Evolutionary conservation across 1,140 invertebrate species (phyloP).

Genomic region (Heliconius hewitsoni): DNA sequence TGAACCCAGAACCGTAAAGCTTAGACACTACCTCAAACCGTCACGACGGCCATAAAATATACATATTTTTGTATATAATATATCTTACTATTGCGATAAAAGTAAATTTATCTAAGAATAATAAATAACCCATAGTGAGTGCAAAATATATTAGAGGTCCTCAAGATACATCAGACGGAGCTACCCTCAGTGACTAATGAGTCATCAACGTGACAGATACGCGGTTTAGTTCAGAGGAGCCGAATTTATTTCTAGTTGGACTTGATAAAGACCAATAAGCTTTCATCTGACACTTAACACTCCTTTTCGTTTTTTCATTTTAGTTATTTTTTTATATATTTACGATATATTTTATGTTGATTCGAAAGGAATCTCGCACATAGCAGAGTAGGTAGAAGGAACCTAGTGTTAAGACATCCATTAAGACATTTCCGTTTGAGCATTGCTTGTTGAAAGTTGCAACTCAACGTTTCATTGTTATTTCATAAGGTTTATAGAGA

Average conservation of each 20-base stretch:
- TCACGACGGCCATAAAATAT: too few species aligned
- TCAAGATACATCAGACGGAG: not conserved
- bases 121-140: not conserved
- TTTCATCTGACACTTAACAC: constrained; percentile 1
- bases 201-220: constrained; percentile 6
- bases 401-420: too few species aligned
- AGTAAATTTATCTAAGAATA: not conserved
- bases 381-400: too few species aligned
- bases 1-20: too few species aligned
- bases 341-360: too few species aligned
- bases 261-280: not conserved
- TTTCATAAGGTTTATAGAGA: too few species aligned
- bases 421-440: too few species aligned
- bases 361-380: too few species aligned
- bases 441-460: too few species aligned
- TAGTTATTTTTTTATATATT: too few species aligned
- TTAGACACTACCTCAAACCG: too few species aligned
- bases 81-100: not conserved
- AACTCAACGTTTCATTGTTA: too few species aligned
- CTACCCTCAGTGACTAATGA: not conserved
- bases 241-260: constrained; percentile 4
- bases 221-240: not conserved
- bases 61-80: not conserved
- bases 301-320: not conserved
- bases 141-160: not conserved